Evolutionary conservation across 2,888 invertebrate species (phyloP), one percentile per base, ranked within the genome.

Genomic region (Tetragonula carbonaria): DNA sequence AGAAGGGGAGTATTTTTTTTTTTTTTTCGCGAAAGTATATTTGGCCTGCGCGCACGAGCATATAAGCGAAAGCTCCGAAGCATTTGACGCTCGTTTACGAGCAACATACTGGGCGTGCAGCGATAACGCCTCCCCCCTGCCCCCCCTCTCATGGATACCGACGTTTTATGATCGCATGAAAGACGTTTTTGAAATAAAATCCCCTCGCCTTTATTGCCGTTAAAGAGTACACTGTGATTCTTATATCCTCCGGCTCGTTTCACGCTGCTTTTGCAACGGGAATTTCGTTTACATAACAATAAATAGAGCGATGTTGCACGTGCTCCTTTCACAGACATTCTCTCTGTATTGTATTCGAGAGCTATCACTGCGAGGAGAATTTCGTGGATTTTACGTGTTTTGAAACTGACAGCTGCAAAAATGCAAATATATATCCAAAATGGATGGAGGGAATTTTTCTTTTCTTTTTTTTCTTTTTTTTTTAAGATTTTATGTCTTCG

Each of bases 131-230:
- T 38, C 57, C 51, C 18, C 53, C 55, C 28, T 28, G 28, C 28
- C 28, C 28, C 28, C 28, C 28, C 28, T 28, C 21, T 72, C 72
- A 85, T 74, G 74, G 85, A 78, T 79, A 78, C 77, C 80, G 62
- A 68, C 74, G 63, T 79, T 85, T 85, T 85, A 85, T 33, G 85
- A 75, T 78, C 72, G 63, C 59, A 65, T 78, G 84, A 85, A 85
- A 85, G 81, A 65, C 85, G 74, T 80, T 85, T 85, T 85, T 78
- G 74, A 77, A 81, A 85, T 85, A 85, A 85, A 85, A 85, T 81
- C 57, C 85, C 33, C 18, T 18, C 66, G 63, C 67, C 67, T 71
- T 72, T 78, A 85, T 59, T 67, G 13, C 53, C 68, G 63, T 73
- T 85, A 74, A 84, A 76, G 80, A 80, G 50, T 85, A 70, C 85